A percentile compares a stretch with the other conserved stretches of the same genome.
These are phyloP conservation scores for Enhydra lutris DNA, from an alignment of 2,113 vertebrate species.

Conservation along the genomic window DNA sequence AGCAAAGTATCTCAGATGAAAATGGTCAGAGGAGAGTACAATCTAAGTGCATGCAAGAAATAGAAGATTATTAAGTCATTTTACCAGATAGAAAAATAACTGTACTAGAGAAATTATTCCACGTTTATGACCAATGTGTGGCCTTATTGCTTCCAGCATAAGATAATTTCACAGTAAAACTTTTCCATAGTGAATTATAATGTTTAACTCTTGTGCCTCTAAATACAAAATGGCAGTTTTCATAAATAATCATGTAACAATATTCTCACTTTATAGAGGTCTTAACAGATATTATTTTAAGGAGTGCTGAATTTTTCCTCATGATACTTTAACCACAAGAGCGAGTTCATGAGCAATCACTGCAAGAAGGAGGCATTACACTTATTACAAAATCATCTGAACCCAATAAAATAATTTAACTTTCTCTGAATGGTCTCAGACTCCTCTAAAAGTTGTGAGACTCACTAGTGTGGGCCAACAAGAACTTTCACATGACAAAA, in stretches of 20 bases:
- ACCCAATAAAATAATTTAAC: not conserved
- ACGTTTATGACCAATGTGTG: not conserved
- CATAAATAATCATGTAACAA: not conserved
- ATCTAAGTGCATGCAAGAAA: not conserved
- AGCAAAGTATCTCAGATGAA: not conserved
- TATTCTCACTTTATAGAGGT: not conserved
- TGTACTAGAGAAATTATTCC: not conserved
- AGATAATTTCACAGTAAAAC: not conserved
- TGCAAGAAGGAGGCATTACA: not conserved
- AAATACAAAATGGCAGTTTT: not conserved
- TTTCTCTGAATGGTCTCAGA: not conserved
- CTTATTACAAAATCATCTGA: not conserved
- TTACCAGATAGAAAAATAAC: not conserved
- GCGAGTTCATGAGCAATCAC: not conserved
- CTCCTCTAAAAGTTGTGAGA: not conserved
- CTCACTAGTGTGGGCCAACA: not conserved
- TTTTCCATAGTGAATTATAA: not conserved
- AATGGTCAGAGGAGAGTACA: not conserved
- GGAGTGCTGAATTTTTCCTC: not conserved
- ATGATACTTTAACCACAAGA: not conserved
- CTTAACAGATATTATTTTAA: not conserved
- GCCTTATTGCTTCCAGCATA: not conserved
- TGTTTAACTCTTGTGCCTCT: not conserved
- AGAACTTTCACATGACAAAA: slow-evolving; percentile 9
- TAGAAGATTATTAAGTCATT: not conserved